These are phyloP conservation scores for Graptemys geographica DNA, from an alignment of 2,797 vertebrate species.

Conservation along the genomic window DNA sequence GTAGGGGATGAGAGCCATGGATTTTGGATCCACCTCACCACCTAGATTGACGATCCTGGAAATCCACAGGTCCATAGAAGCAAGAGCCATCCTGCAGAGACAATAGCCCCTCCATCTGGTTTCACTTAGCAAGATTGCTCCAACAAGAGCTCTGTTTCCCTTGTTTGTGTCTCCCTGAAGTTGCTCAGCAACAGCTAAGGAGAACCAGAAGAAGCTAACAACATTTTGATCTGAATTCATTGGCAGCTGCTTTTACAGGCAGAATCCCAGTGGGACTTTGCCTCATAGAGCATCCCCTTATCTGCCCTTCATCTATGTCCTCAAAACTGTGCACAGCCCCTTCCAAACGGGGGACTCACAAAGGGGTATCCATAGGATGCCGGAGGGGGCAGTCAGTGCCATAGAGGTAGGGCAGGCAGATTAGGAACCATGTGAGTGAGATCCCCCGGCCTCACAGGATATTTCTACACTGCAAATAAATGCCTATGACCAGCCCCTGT, in stretches of 20 bases:
- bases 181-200: background rate
- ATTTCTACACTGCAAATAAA: background rate
- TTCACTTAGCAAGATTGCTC: background rate
- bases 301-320: background rate
- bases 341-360: background rate
- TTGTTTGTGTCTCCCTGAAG: background rate
- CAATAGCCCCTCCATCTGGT: background rate
- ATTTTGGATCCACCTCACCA: background rate
- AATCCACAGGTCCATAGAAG: background rate
- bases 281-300: background rate
- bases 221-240: accelerated
- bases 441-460: background rate
- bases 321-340: background rate
- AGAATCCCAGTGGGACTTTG: background rate
- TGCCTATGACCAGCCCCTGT: no score
- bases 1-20: background rate
- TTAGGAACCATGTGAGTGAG: background rate
- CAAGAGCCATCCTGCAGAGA: background rate
- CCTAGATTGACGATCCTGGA: background rate
- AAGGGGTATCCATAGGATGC: background rate
- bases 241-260: background rate
- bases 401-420: background rate
- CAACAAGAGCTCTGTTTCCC: accelerated
- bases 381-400: background rate
- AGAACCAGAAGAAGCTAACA: background rate